Evolutionary conservation across 2,888 invertebrate species (phyloP).

Genomic region (Metopia argyrocephala): DNA sequence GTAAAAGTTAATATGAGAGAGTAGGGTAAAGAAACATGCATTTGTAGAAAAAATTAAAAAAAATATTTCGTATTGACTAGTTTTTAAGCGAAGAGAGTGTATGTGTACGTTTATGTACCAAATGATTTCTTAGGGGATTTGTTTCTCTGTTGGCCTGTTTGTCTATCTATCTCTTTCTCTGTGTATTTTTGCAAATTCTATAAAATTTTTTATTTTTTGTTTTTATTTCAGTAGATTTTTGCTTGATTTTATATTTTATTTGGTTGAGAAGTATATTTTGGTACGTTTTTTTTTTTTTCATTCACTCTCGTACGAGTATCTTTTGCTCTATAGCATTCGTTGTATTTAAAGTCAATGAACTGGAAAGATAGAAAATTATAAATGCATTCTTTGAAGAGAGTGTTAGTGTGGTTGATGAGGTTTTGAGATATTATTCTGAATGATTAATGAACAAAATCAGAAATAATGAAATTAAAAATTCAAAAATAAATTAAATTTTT

Average conservation of each 20-base stretch:
- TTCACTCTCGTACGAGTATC: background rate
- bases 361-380: conserved; percentile 37
- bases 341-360: conserved; percentile 48
- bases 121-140: conserved; percentile 53
- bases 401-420: no score
- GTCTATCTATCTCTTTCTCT: background rate
- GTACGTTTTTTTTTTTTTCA: background rate
- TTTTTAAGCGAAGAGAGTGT: no score
- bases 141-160: background rate
- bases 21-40: conserved; percentile 32
- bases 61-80: background rate
- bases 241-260: conserved; percentile 34
- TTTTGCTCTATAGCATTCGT: background rate
- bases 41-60: background rate
- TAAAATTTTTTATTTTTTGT: background rate
- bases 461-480: no score
- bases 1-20: no score
- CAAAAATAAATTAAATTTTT: no score
- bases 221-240: conserved; percentile 15
- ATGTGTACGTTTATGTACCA: conserved; percentile 2
- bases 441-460: no score
- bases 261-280: background rate
- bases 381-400: no score
- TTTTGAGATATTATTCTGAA: no score
- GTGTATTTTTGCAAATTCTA: conserved; percentile 12